These are phyloP conservation scores for Drosophila grimshawi DNA, from an alignment of 1,140 invertebrate genomes.

Conservation along the genomic window DNA sequence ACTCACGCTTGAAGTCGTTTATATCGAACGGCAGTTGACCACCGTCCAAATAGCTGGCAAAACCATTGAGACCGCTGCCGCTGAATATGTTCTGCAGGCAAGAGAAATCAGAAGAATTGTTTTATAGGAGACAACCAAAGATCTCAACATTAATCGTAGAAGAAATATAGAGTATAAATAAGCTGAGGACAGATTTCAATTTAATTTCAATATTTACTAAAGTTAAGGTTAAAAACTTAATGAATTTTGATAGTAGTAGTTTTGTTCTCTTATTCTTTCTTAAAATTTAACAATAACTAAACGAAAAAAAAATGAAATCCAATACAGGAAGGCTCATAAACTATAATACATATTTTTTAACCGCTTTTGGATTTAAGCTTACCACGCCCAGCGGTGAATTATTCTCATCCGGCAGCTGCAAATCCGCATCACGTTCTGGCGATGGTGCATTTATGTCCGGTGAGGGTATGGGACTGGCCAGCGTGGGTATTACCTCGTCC, in stretches of 20 bases:
- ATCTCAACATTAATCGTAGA: slow-evolving; percentile 3
- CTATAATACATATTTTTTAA: neutral
- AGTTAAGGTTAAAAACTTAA: neutral
- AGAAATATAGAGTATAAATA: neutral
- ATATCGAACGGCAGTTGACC: slow-evolving; percentile 83
- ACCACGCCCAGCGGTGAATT: slow-evolving; percentile 63
- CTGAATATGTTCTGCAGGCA: slow-evolving; percentile 70
- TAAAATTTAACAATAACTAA: no score
- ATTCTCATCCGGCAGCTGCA: slow-evolving; percentile 88
- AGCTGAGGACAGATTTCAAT: neutral
- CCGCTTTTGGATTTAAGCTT: neutral
- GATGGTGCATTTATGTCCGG: slow-evolving; percentile 93
- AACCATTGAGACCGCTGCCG: slow-evolving; percentile 71
- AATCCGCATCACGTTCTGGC: slow-evolving; percentile 91
- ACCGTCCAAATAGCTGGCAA: slow-evolving; percentile 76
- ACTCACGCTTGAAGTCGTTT: slow-evolving; percentile 81
- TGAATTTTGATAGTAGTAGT: no score
- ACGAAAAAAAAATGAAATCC: no score
- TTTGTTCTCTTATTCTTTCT: no score
- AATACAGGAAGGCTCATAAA: neutral
- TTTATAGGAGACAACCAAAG: slow-evolving; percentile 20
- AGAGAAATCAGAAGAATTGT: slow-evolving; percentile 26
- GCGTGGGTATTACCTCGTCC: slow-evolving; percentile 89
- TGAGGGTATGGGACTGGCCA: slow-evolving; percentile 90
- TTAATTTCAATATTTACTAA: neutral